Conservation (phyloP, 2,797 vertebrate genomes). For the Caiman crocodilus region DNA sequence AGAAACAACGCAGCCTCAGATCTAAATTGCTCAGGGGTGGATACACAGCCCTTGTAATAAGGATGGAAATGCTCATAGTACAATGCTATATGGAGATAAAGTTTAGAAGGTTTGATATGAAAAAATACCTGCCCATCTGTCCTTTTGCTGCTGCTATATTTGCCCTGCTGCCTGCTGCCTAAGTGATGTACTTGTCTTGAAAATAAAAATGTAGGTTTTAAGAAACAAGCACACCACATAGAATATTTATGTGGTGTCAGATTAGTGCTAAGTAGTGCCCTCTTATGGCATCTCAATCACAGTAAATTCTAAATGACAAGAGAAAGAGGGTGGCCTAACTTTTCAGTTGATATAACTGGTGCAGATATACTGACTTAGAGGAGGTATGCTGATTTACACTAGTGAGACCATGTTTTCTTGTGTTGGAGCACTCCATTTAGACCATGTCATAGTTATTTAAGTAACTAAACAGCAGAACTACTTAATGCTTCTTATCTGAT, state of each 20-base stretch:
- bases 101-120: neutral
- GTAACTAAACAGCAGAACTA: neutral
- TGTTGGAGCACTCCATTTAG: fast-evolving
- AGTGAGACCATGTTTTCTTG: fast-evolving
- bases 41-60: neutral
- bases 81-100: neutral
- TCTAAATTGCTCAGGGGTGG: neutral
- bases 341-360: fast-evolving
- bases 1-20: neutral
- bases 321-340: no score
- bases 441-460: neutral
- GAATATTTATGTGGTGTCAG: fast-evolving
- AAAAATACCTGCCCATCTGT: neutral
- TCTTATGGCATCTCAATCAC: slow-evolving; percentile 40
- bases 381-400: fast-evolving
- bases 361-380: fast-evolving
- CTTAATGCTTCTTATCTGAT: neutral
- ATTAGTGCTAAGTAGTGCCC: slow-evolving; percentile 16
- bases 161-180: neutral
- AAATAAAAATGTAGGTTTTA: neutral
- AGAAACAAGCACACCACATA: neutral
- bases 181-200: neutral
- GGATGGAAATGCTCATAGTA: neutral
- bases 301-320: neutral
- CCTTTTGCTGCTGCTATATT: fast-evolving